Evolutionary conservation across 1,140 invertebrate genomes (phyloP), one percentile per base, ranked within the genome.

Genomic region (Scaptodrosophila lebanonensis): DNA sequence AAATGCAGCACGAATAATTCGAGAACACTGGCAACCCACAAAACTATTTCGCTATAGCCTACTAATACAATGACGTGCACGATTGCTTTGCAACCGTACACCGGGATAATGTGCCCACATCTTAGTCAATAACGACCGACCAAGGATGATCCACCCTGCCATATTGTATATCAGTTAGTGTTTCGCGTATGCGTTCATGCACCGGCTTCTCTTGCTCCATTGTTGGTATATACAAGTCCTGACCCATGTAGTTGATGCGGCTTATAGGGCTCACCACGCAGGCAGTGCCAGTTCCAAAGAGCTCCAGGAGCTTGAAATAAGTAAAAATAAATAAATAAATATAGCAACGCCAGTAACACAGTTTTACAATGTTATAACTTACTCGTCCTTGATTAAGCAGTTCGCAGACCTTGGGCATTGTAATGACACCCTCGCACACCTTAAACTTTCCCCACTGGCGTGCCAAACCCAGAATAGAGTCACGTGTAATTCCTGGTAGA

Each of bases 281-380:
- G 0, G 97, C 97, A 12, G 97, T 99, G 44, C 97, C 97, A 38
- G 95, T 91, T 33, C 97, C 97, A 89, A 99, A 99, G 72, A 98
- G 89, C 88, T 99, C 97, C 58, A 97, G 82, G 38, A 99, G 86
- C 96, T 98, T 87, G 9, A 49, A 20, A 17, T 1, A 9, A 32
- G 22, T 45, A 8, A 32, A 32, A 30, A 47, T 8, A 2, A 1
- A 13, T 32, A 36, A 11, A 45, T 12, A 9, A 3, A 2, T 16
- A 50, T 38, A 27, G 29, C 6, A 16, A 2, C 0, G 4, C 1
- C 1, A 0, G 1, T 4, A 3, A 9, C 1, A 3, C 0, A 18
- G 0, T 18, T n/a, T 12, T 1, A 3, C 1, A 5, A 8, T 0
- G 0, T 16, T 3, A n/a, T 27, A 6, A 89, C 91, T 92, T 91